A percentile compares a stretch with the other conserved stretches of the same genome.
Conservation (phyloP, 2,113 vertebrate genomes). For the Cyprinodon brontotheroides region DNA sequence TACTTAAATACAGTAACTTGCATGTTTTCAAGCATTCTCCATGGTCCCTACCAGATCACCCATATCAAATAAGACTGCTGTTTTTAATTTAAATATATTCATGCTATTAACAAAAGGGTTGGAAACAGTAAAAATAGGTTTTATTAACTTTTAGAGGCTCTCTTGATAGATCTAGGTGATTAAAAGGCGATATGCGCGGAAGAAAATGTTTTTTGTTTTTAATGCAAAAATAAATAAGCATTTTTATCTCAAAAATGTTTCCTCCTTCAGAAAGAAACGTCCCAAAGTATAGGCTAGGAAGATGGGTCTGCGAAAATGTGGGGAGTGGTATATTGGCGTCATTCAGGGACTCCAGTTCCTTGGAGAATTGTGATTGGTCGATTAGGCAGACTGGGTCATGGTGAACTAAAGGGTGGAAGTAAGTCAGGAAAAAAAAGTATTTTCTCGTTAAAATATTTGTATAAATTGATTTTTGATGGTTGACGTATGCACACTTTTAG, state of each 20-base stretch:
- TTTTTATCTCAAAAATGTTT: neutral
- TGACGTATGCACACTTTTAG: too few species aligned
- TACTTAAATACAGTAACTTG: too few species aligned
- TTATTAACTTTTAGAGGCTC: neutral
- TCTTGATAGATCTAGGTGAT: neutral
- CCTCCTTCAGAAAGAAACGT: conserved; percentile 82
- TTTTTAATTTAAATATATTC: neutral
- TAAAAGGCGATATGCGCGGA: too few species aligned
- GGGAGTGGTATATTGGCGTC: conserved; percentile 96
- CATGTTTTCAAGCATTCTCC: too few species aligned
- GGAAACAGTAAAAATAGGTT: neutral
- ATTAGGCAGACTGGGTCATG: conserved; percentile 93
- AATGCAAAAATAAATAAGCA: neutral
- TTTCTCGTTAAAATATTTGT: neutral
- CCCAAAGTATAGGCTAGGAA: conserved; percentile 94
- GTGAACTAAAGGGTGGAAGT: conserved; percentile 93
- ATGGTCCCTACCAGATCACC: neutral
- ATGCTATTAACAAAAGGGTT: neutral
- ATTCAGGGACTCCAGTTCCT: conserved; percentile 94
- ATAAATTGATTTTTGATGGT: too few species aligned
- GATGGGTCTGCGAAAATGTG: conserved; percentile 93
- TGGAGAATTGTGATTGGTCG: conserved; percentile 98
- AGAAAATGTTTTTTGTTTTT: too few species aligned
- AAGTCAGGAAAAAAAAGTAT: neutral
- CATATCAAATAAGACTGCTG: neutral